Base-by-base conservation (phyloP, 2,888 invertebrate genomes). In the Papilio elwesi region DNA sequence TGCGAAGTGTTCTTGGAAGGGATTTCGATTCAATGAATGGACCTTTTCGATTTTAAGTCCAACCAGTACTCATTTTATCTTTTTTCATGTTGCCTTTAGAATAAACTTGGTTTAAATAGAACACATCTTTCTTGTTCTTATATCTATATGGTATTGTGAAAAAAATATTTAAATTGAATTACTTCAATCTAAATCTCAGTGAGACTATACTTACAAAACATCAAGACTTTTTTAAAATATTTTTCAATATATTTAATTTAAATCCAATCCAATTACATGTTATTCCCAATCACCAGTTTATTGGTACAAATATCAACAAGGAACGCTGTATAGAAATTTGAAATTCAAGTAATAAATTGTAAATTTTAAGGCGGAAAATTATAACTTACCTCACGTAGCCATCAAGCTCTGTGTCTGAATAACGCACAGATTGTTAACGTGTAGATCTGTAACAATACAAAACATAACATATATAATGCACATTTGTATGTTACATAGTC, bases 21-120 rank as follows among this genome's bases (percentile, higher is more conserved):
- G 85, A 86, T 87, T 88, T 84, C 83, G 82, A 85, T 86, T 88
- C 85, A 84, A 85, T 85, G 84, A 84, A 82, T 82, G 82, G 78
- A 74, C 76, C 79, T 79, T 78, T 81, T 82, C 79, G 73, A 71
- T 77, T 74, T 76, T 74, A 76, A 77, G 76, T 75, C 74, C 74
- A 55, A 68, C 62, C 74, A 26, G 69, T 66, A 70, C 76, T 72
- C 16, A 13, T 70, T 63, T 70, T 70, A 16, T 59, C 36, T 57
- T 62, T 59, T 16, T 59, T 9, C 10, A 11, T 47, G 16, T 53
- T 15, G 38, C 51, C 59, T 66, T 15, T 6, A 43, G 51, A 52
- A 64, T 70, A 66, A 71, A 62, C 49, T 62, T 59, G n/a, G 51
- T 51, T 15, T 26, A 26, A 9, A 59, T 64, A n/a, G 49, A 48